Evolutionary conservation across 1,140 invertebrate genomes (phyloP), one percentile per base, ranked within the genome.

Genomic region (Gonatopus flavifemur): DNA sequence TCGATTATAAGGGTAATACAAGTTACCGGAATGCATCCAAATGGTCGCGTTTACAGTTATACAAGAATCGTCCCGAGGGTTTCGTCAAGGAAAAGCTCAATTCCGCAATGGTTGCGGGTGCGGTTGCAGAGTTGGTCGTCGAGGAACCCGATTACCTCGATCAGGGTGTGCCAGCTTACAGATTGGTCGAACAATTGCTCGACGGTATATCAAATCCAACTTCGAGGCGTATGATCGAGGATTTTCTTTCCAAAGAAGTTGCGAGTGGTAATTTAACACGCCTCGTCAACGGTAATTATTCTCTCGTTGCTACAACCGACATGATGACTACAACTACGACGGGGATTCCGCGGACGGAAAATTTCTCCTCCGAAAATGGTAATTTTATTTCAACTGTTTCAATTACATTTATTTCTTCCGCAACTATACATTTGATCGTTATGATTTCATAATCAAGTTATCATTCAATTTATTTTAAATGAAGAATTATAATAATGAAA

Each of bases 1-100:
- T 93, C 4, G 88, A 91, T 62, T 93, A 92, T 73, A 93, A 93
- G 76, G 89, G 90, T 55, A 89, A 84, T 73, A 88, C 86, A 36
- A 90, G 88, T 72, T 93, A 92, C 62, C 79, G 90, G 56, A 91
- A 91, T 76, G 88, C 89, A 7, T 84, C 84, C n/a, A 87, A 87
- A 74, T 88, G 85, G 81, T 81, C 81, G 21, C 72, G 78, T 20
- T 62, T 80, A 6, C 78, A 80, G 46, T 69, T 79, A 18, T 81
- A 81, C 54, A 81, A 76, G 58, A 80, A 73, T 51, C 66, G 65
- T 35, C 75, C 70, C 22, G 76, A 71, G 61, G 76, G 66, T 31
- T 79, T 74, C 41, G 69, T 70, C 13, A 76, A 74, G 22, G 74
- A 76, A 18, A 74, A 69, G 54, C 59, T 73, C 9, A 74, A 72